These are phyloP conservation scores for Callyntrura sp. DNA, from an alignment of 2,888 invertebrate species.

Conservation along the genomic window DNA sequence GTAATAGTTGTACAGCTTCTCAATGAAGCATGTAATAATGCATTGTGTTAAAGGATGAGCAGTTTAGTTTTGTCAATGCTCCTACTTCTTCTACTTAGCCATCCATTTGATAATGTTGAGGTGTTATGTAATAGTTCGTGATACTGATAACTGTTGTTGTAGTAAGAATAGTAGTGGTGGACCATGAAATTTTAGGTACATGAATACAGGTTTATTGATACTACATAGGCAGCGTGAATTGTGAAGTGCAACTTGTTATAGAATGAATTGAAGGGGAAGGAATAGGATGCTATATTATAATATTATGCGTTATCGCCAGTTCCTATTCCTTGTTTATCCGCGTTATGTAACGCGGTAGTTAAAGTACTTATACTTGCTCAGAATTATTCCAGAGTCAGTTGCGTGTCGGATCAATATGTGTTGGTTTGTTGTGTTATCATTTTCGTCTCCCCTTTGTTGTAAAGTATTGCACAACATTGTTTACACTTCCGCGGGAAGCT, in stretches of 20 bases:
- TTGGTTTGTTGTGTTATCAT: conserved; percentile 48
- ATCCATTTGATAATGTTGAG: neutral
- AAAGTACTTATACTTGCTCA: conserved; percentile 62
- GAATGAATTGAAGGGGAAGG: neutral
- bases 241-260: conserved; percentile 1
- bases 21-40: conserved; percentile 60
- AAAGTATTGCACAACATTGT: conserved; percentile 32
- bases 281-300: neutral
- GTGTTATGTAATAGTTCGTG: neutral
- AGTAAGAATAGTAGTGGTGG: conserved; percentile 60
- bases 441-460: conserved; percentile 13
- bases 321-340: conserved; percentile 7
- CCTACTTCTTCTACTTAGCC: neutral
- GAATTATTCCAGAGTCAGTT: conserved; percentile 60
- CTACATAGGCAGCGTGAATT: conserved; percentile 4
- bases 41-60: conserved; percentile 53
- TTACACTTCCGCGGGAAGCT: conserved; percentile 15
- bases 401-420: conserved; percentile 43
- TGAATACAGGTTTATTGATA: neutral
- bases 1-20: conserved; percentile 64
- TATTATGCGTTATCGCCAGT: neutral
- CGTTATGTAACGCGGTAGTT: neutral
- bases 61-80: conserved; percentile 13
- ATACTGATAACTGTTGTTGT: neutral
- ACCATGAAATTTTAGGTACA: conserved; percentile 58